A percentile compares a stretch with the other conserved stretches of the same genome.
Evolutionary conservation across 2,113 vertebrate genomes (phyloP).

Genomic region (Corythoichthys haematopterus): DNA sequence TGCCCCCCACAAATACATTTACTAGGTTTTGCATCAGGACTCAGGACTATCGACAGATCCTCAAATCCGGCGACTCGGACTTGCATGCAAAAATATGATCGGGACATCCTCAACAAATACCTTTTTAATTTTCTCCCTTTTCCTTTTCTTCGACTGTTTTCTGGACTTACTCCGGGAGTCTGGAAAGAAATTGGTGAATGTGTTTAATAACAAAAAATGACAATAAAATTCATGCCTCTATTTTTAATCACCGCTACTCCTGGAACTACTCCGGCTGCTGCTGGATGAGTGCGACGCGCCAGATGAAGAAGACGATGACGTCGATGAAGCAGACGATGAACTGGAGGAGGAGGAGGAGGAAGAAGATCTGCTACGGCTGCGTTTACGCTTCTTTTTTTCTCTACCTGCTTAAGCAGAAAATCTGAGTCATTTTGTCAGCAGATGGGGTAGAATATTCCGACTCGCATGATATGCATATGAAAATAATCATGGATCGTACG

Average conservation of each 20-base stretch:
- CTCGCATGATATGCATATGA: not conserved
- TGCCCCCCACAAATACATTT: too few species aligned
- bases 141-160: slow-evolving; percentile 78
- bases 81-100: too few species aligned
- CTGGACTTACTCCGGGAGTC: slow-evolving; percentile 76
- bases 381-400: slow-evolving; percentile 77
- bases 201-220: not conserved
- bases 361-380: slow-evolving; percentile 80
- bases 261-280: slow-evolving; percentile 56
- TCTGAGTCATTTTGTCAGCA: not conserved
- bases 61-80: too few species aligned
- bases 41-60: too few species aligned
- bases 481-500: too few species aligned
- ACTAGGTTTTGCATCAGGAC: too few species aligned
- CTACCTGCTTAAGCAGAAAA: slow-evolving; percentile 56
- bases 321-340: slow-evolving; percentile 57
- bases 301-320: slow-evolving; percentile 68
- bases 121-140: slow-evolving; percentile 86
- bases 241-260: slow-evolving; percentile 72
- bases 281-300: slow-evolving; percentile 65
- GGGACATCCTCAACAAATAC: slow-evolving; percentile 47
- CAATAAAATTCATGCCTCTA: not conserved
- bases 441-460: not conserved
- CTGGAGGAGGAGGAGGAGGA: slow-evolving; percentile 71
- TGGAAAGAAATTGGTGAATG: slow-evolving; percentile 27